Conservation (phyloP, 2,888 invertebrate species). For the Paralinhomoeus sp. region DNA sequence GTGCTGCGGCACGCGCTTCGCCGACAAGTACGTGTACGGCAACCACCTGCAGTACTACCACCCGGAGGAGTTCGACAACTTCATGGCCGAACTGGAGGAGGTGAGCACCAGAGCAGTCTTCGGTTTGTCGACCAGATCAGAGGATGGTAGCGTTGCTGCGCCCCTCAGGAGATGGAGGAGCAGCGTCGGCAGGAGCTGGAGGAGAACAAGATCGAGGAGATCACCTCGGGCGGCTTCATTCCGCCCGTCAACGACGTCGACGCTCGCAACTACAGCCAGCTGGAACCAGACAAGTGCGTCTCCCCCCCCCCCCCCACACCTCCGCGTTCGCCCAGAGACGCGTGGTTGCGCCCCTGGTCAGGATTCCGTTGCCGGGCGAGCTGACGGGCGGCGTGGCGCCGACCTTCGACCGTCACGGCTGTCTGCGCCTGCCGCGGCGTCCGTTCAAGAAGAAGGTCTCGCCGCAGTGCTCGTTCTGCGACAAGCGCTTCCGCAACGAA, state of each 20-base stretch:
- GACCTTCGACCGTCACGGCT: constrained; percentile 16
- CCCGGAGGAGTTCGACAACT: constrained; percentile 17
- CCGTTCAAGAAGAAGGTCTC: constrained; percentile 19
- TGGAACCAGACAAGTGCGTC: too few species aligned
- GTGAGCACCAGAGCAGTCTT: neutral
- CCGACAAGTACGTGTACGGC: constrained; percentile 20
- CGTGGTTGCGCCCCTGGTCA: neutral
- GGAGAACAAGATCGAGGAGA: constrained; percentile 18
- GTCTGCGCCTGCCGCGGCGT: constrained; percentile 12
- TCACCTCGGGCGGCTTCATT: constrained; percentile 22
- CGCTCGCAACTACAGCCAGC: constrained; percentile 6
- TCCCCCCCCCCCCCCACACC: too few species aligned
- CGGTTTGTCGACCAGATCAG: neutral
- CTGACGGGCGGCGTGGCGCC: constrained; percentile 14
- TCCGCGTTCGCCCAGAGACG: too few species aligned
- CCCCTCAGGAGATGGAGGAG: constrained; percentile 11
- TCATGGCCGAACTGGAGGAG: constrained; percentile 19
- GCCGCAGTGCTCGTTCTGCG: constrained; percentile 24
- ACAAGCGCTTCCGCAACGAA: constrained; percentile 24
- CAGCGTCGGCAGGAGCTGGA: constrained; percentile 18
- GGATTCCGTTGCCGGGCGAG: constrained; percentile 22
- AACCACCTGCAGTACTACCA: constrained; percentile 16
- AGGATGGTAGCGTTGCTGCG: neutral
- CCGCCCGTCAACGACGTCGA: constrained; percentile 21
- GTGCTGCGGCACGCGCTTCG: constrained; percentile 21